Evolutionary conservation across 2,797 vertebrate genomes (phyloP), one percentile per base, ranked within the genome.

Genomic region (Jordanella pulchra): DNA sequence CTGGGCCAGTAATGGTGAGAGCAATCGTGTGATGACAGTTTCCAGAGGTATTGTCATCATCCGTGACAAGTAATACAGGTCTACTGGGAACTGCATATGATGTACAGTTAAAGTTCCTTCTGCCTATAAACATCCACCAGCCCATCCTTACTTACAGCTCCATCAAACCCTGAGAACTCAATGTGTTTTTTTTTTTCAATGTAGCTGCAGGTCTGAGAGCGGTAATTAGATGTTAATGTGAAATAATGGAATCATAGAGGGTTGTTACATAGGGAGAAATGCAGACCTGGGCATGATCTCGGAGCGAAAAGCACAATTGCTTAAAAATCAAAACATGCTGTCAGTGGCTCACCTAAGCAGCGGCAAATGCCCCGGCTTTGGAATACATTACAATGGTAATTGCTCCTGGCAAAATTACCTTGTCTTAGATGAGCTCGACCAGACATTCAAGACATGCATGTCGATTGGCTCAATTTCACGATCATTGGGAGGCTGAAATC

Each of bases 301-400:
- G 60, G 91, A 88, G 87, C 89, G 87, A 94, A 94, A 93, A 87
- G 94, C 90, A 95, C 95, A 95, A 95, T 92, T 93, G 93, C 94
- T 91, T 89, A 90, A 94, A 96, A 95, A 96, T 97, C 96, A 97
- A 97, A 97, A 97, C 96, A 97, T 94, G 95, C 96, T 95, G 95
- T 96, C 95, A 96, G 86, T 87, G 84, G 92, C 92, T 94, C 93
- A 95, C 88, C 89, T 90, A 94, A 95, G 90, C 91, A 94, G 94
- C 93, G 87, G 93, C 93, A 96, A 94, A 95, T 95, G 94, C 94
- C 95, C 96, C 88, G 95, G 95, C 96, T 97, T 96, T 95, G 95
- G 96, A 97, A 97, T 96, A 96, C 96, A 97, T 98, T 97, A 98
- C 91, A 86, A 87, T 95, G 94, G 95, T 97, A 97, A 97, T 97